Percentiles rank a stretch among this genome's conserved stretches.
Conservation (phyloP, 53 echinoderm and acorn worm species). For the Paelopatides confundens region DNA sequence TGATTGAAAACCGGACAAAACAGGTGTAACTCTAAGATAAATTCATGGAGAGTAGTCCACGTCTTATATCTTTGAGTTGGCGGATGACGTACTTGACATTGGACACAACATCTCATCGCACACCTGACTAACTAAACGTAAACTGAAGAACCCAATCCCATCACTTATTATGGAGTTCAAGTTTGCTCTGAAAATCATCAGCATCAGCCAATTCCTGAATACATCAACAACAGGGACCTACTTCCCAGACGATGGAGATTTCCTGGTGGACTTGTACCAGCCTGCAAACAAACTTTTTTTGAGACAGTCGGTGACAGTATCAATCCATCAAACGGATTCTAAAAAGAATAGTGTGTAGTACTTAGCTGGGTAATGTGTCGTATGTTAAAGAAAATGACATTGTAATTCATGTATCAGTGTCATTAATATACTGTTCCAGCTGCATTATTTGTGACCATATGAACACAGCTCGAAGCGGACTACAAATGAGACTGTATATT, state of each 20-base stretch:
- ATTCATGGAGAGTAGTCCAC: too few species aligned
- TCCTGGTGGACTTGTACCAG: conserved; percentile 42
- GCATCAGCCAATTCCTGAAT: conserved; percentile 57
- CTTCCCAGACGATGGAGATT: conserved; percentile 52
- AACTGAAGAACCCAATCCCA: conserved; percentile 64
- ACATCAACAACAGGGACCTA: conserved; percentile 51
- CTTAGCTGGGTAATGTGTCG: conserved; percentile 61
- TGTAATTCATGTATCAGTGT: conserved; percentile 25
- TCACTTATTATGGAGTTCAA: conserved; percentile 62
- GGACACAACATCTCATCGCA: conserved; percentile 59
- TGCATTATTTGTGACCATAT: neutral
- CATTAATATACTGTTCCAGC: neutral
- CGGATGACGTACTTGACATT: conserved; percentile 54
- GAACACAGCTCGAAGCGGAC: neutral
- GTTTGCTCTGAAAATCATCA: conserved; percentile 66
- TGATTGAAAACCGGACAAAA: conserved; percentile 67
- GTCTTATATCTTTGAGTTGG: conserved; percentile 54
- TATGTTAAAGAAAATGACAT: conserved; percentile 48
- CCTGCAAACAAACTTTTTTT: neutral
- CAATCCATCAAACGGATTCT: neutral
- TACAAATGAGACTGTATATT: neutral
- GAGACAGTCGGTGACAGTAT: neutral
- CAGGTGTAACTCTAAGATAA: conserved; percentile 59
- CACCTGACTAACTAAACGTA: conserved; percentile 58
- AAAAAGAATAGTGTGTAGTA: conserved; percentile 45